A percentile compares a stretch with the other conserved stretches of the same genome.
These are phyloP conservation scores for Belonocnema kinseyi DNA, from an alignment of 1,140 invertebrate species.

Conservation along the genomic window DNA sequence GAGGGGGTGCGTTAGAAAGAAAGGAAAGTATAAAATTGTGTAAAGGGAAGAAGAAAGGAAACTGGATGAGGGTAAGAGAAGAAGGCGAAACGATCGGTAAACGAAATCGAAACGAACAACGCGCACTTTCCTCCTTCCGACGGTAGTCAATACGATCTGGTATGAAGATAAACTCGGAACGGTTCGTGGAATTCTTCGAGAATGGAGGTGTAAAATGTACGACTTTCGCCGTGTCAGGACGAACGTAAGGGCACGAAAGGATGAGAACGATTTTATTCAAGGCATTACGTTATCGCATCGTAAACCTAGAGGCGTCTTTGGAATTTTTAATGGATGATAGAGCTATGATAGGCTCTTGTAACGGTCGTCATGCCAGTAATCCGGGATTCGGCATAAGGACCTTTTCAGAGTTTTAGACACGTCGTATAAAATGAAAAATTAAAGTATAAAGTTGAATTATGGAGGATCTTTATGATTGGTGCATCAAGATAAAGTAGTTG, in stretches of 20 bases:
- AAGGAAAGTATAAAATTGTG: not conserved
- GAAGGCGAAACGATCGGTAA: conserved; percentile 42
- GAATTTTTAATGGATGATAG: conserved; percentile 52
- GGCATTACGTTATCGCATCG: conserved; percentile 53
- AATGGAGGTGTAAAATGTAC: conserved; percentile 57
- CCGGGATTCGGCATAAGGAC: not conserved
- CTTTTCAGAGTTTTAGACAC: conserved; percentile 6
- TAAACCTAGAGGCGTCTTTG: conserved; percentile 50
- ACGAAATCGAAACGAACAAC: conserved; percentile 33
- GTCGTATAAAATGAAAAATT: not conserved
- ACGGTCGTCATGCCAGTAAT: conserved; percentile 19
- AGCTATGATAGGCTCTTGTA: conserved; percentile 38
- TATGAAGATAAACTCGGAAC: conserved; percentile 57
- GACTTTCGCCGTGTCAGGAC: conserved; percentile 45
- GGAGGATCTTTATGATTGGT: no score
- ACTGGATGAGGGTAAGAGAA: conserved; percentile 14
- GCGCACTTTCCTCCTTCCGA: conserved; percentile 34
- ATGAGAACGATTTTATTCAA: conserved; percentile 52
- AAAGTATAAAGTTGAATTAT: not conserved
- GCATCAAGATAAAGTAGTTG: no score
- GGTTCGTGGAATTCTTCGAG: conserved; percentile 51
- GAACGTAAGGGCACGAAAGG: conserved; percentile 42
- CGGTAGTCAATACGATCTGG: conserved; percentile 54
- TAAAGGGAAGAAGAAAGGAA: conserved; percentile 10
- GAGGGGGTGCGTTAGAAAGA: conserved; percentile 27